Evolutionary conservation across 2,797 vertebrate genomes (phyloP), one percentile per base, ranked within the genome.

Genomic region (Enteromius viviparus): DNA sequence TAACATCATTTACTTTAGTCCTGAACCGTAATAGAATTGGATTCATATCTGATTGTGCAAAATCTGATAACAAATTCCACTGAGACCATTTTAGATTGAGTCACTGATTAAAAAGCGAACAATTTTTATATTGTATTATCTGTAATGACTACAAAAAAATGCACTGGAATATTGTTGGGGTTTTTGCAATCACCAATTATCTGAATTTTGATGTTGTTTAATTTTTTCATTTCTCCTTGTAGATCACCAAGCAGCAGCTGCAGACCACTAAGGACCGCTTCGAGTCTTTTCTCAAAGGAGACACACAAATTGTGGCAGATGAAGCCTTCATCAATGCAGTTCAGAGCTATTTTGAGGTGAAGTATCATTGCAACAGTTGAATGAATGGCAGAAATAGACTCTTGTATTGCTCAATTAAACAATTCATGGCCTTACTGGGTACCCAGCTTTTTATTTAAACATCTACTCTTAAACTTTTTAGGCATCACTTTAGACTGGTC

Each of bases 321-420:
- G 98, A 99, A 92, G 98, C 98, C 11, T 99, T 99, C 93, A 99
- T 99, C 95, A 99, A 99, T 0, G 98, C 98, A 7, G 98, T 99
- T 88, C 98, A 99, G 94, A 99, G 98, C 94, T 99, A 97, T 94
- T 97, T 95, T 0, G 98, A 99, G 97, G 98, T 99, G 96, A 91
- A 91, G 62, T 76, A 34, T 47, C 78, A 29, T 26, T 69, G 34
- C 15, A 15, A 40, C 40, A 23, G 71, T n/a, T 47, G 0, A 60
- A 69, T 32, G 21, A 60, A 21, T 75, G 42, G 32, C 14, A 9
- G 21, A 69, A 58, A 76, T 19, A n/a, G 55, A 62, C 19, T 10
- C 9, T 49, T 49, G 6, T 49, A 15, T 19, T 65, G 51, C 51
- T 47, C 58, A 66, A 84, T 26, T 23, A 83, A 70, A 21, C 37